Conservation (phyloP, 2,888 invertebrate species). For the Pilophorus perplexus region DNA sequence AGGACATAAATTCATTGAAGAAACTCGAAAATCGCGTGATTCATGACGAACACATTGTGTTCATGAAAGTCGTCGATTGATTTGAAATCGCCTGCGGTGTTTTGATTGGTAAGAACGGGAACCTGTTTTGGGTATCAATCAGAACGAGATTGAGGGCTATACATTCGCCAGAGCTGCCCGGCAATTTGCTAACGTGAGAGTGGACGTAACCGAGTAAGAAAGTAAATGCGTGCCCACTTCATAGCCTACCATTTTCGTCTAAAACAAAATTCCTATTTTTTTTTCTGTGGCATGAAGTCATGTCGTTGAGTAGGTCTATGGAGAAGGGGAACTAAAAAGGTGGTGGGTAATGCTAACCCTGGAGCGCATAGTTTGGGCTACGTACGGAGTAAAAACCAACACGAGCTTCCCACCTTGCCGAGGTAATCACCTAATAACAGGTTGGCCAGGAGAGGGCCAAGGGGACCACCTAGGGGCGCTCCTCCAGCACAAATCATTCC, state of each 20-base stretch:
- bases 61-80: no score
- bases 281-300: neutral
- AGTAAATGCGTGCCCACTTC: neutral
- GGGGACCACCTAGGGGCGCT: constrained; percentile 30
- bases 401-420: constrained; percentile 42
- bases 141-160: no score
- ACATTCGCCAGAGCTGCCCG: no score
- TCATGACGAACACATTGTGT: no score
- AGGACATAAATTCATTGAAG: no score
- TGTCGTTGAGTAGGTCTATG: constrained; percentile 4
- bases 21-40: no score
- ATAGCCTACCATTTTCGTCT: neutral
- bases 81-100: no score
- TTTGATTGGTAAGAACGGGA: no score
- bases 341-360: constrained; percentile 38
- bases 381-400: constrained; percentile 36
- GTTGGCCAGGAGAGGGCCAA: constrained; percentile 18
- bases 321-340: constrained; percentile 16
- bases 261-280: constrained; percentile 3
- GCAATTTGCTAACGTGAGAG: no score
- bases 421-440: constrained; percentile 42
- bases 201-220: no score
- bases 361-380: neutral
- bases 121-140: no score
- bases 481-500: constrained; percentile 37